Evolutionary conservation across 2,113 vertebrate species (phyloP), one percentile per base, ranked within the genome.

Genomic region (Percina caprodes): DNA sequence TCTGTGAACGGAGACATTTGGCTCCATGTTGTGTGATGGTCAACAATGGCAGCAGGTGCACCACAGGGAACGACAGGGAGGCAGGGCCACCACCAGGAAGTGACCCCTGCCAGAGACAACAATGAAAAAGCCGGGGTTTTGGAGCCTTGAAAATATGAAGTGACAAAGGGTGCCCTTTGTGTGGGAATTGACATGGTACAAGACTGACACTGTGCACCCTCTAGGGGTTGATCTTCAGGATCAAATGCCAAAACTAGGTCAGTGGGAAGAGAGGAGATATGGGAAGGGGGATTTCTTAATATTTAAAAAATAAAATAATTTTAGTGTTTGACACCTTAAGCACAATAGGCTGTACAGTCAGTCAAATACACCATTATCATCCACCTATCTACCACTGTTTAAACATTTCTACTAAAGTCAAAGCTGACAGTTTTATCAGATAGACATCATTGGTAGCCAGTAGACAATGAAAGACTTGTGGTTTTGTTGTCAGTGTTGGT

Each of bases 161-260:
- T 95, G 95, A 96, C 94, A 94, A 94, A 92, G 87, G 87, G 74
- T 95, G 92, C 86, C 94, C 94, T 94, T 95, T 94, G 94, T 93
- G 91, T 88, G 86, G 89, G 90, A 93, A 92, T 89, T 95, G 95
- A 94, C 86, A 86, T 89, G 92, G 92, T 81, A 79, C 82, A 61
- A 82, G 94, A 87, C 89, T 95, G 94, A 95, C 94, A 95, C 81
- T 12, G 91, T 89, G 91, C 91, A 88, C 91, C 95, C 95, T 95
- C 92, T 89, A 94, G 95, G 94, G 94, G 91, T 92, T 93, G 94
- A 94, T 94, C 94, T 92, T 93, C 89, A 91, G 92, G 94, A 95
- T 93, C 93, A 94, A 94, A 93, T 92, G 93, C 88, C 93, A 94
- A 83, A 96, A 95, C 85, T 96, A 95, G 95, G 95, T 96, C 95